phyloP scores from a whole-genome alignment of 1,140 invertebrate species.

The Aphidius ervi region DNA sequence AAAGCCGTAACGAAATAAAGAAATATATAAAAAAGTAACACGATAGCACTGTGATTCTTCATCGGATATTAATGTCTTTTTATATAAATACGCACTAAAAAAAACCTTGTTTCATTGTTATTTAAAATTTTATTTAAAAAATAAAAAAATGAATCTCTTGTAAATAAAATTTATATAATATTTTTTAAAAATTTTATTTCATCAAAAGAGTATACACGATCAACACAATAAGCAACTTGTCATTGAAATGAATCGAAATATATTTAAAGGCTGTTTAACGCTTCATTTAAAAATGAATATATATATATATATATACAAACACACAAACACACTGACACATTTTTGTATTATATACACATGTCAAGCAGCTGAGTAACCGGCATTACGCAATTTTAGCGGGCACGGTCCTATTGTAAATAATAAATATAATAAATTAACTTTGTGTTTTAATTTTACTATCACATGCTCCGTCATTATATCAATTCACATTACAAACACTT shows the following conservation, averaged over 20 bases:
- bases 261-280: background rate
- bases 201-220: background rate
- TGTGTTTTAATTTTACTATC: background rate
- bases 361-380: background rate
- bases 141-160: too few species aligned
- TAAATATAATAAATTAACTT: too few species aligned
- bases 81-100: background rate
- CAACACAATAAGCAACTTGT: too few species aligned
- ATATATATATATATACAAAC: too few species aligned
- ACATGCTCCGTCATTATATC: background rate
- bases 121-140: background rate
- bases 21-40: constrained; percentile 7
- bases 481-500: too few species aligned
- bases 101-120: background rate
- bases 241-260: too few species aligned
- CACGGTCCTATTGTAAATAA: background rate
- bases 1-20: constrained; percentile 10
- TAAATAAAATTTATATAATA: too few species aligned
- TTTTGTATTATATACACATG: background rate
- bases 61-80: constrained; percentile 13
- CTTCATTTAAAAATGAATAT: background rate
- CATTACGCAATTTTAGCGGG: constrained; percentile 5
- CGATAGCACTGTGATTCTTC: constrained; percentile 16
- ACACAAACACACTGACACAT: too few species aligned
- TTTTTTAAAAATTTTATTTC: background rate